Evolutionary conservation across 2,113 vertebrate species (phyloP), one percentile per base, ranked within the genome.

Genomic region (Chaetorhynchus papuensis): DNA sequence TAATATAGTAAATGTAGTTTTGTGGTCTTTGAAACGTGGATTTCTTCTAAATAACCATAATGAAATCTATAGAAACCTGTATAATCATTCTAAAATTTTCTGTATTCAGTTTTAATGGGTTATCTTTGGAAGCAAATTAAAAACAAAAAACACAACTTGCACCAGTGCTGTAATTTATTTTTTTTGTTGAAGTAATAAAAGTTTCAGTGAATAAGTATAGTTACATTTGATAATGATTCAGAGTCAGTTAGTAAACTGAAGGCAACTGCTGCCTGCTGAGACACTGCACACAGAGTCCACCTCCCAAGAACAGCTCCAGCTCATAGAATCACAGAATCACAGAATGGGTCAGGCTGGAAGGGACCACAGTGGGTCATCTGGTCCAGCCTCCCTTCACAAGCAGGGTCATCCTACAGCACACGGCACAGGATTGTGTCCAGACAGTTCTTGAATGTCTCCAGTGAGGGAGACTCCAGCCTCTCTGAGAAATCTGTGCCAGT

Each of bases 111-210:
- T 92, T 89, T 30, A 69, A 87, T 91, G 65, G 78, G 82, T 81
- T 57, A 47, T 45, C 44, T 94, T 88, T 89, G 23, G 82, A 41
- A 60, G 50, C 44, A 90, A 96, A 95, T 54, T 50, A 85, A 94
- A 94, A 95, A 35, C 56, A 47, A 91, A 95, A 66, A 41, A 0
- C 83, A 95, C 50, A 90, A 81, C 59, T 93, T 76, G 50, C 57
- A 57, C 61, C 72, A 57, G 79, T 71, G 88, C n/a, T 75, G 72
- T 57, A 86, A 94, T 89, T 93, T 97, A 92, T 97, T 92, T 88
- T 93, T 88, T 86, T 92, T 64, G 69, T 68, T 94, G 88, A 92
- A 95, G 23, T 47, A 80, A 91, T 96, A 85, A 78, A 96, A 83
- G 44, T 75, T 44, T 89, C 15, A 13, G 69, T 92, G 66, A 87